Percentiles rank a stretch among this genome's conserved stretches.
Conservation (phyloP, 2,113 vertebrate species). For the Asarcornis scutulata region DNA sequence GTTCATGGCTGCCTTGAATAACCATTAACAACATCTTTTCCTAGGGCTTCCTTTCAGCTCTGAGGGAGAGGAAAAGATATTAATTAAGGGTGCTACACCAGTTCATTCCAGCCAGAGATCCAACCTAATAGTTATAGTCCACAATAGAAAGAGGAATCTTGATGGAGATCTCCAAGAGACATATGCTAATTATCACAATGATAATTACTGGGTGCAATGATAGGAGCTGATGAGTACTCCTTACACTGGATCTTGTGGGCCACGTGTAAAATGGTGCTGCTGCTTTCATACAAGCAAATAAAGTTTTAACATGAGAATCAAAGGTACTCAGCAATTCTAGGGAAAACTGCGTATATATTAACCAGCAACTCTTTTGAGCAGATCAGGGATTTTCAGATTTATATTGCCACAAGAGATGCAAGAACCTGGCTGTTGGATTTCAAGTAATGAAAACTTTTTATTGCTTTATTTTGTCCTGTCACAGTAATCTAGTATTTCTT, state of each 20-base stretch:
- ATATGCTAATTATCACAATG: conserved; percentile 18
- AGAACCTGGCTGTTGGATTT: not conserved
- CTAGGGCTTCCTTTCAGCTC: conserved; percentile 19
- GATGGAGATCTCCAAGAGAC: conserved; percentile 25
- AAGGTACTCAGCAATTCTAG: not conserved
- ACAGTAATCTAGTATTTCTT: not conserved
- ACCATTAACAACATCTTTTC: conserved; percentile 35
- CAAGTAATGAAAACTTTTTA: not conserved
- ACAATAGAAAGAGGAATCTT: conserved; percentile 40
- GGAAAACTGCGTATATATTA: not conserved
- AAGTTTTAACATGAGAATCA: not conserved
- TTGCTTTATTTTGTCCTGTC: not conserved
- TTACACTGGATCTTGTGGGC: conserved; percentile 2
- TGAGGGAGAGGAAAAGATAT: not conserved
- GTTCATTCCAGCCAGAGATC: conserved; percentile 1
- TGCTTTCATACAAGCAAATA: not conserved
- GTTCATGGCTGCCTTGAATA: conserved; percentile 22
- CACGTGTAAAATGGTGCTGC: not conserved
- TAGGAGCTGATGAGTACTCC: conserved; percentile 8
- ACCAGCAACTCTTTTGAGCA: not conserved
- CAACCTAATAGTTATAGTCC: conserved; percentile 6
- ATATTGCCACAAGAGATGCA: not conserved
- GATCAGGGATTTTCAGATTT: not conserved
- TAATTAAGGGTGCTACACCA: conserved; percentile 36
- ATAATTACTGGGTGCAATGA: conserved; percentile 35